phyloP scores from a whole-genome alignment of 2,797 vertebrate species.

The Chromobotia macracanthus region DNA sequence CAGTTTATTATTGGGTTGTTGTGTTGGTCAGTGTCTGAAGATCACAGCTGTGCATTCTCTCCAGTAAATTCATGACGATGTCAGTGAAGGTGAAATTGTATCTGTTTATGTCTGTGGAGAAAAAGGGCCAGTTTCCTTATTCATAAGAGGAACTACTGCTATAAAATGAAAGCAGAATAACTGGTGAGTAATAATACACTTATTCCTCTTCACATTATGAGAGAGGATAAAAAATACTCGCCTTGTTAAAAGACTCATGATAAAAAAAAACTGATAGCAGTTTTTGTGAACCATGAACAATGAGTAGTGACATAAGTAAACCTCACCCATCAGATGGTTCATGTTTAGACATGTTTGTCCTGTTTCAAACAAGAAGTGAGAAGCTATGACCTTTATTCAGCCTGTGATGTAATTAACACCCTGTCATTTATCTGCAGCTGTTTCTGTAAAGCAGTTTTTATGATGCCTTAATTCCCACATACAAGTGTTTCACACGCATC shows the following conservation, averaged over 20 bases:
- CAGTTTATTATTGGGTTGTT: background rate
- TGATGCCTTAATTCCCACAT: background rate
- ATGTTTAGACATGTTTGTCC: constrained; percentile 33
- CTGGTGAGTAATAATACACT: constrained; percentile 24
- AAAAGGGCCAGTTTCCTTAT: constrained; percentile 22
- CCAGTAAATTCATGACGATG: constrained; percentile 13
- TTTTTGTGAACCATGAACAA: background rate
- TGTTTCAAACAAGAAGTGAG: constrained; percentile 26
- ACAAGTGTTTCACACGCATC: background rate
- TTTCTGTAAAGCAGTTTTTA: background rate
- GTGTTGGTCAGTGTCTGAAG: background rate
- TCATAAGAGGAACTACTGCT: constrained; percentile 32
- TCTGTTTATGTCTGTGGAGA: constrained; percentile 27
- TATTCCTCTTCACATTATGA: constrained; percentile 42
- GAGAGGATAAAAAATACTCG: constrained; percentile 47
- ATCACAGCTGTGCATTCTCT: background rate
- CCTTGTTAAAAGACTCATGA: background rate
- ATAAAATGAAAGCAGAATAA: constrained; percentile 4
- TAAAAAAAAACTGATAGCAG: background rate
- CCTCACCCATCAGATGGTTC: constrained; percentile 1
- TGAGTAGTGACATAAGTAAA: too few species aligned
- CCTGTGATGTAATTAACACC: constrained; percentile 4
- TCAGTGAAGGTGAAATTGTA: constrained; percentile 48
- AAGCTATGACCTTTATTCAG: background rate
- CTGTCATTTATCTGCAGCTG: constrained; percentile 5